Evolutionary conservation across 2,797 vertebrate species (phyloP), one percentile per base, ranked within the genome.

Genomic region (Crypturellus tataupa): DNA sequence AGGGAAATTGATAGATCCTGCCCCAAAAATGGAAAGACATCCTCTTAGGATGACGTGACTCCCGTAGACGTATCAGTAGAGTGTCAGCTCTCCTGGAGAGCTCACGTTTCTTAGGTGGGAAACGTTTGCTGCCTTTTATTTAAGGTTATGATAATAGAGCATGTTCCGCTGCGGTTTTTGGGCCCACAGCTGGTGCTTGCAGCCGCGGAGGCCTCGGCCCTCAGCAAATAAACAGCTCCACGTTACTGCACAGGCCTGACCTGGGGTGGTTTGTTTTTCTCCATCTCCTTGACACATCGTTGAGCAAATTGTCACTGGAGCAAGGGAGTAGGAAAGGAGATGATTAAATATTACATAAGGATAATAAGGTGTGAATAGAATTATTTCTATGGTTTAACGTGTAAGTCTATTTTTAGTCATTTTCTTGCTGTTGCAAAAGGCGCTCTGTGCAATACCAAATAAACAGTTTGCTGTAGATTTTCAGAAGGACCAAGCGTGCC

Each of bases 311-410:
- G 80, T 89, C 71, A 65, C 56, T 79, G 86, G 81, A 82, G 75
- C 79, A 86, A 93, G 60, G 69, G 86, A 94, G 71, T 64, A 81
- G 62, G 88, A 88, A 72, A 85, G 23, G 75, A 80, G 67, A 69
- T 83, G 86, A 89, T 77, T 95, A 95, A 91, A 97, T 89, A 92
- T 91, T 96, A 83, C 92, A 89, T 63, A 79, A 85, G 90, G 80
- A 80, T 96, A 87, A 92, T 85, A 96, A 83, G 10, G 44, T 87
- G 59, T 25, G 75, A 87, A 64, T 80, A 87, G 73, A 89, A 53
- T 35, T 25, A 86, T 81, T 90, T 89, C 71, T 81, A 3, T 76
- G 63, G 73, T 80, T 94, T 85, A 92, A 72, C 16, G n/a, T 65
- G 25, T 5, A 12, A 39, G 46, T 58, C 13, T 18, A 63, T 37